Base-by-base conservation (phyloP, 2,797 vertebrate genomes). In the Euthynnus affinis region DNA sequence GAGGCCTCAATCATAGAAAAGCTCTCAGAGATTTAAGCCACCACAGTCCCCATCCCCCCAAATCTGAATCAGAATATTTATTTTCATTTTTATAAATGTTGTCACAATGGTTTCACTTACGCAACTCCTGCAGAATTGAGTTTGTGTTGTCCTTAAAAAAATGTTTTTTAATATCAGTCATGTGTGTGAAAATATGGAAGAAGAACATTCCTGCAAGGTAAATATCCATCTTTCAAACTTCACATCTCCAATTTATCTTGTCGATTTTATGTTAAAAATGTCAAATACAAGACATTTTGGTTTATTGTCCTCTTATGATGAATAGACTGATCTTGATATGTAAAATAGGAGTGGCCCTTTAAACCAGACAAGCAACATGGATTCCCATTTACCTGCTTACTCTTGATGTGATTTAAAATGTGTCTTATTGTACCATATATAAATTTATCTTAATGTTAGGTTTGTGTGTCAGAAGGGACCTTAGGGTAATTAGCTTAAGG, bases 1-100 rank as follows among this genome's bases (percentile, higher is more conserved):
- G 65, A 59, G 32, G 40, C 14, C 20, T 67, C 66, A 68, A 56
- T 48, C 53, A 65, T 20, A 63, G 59, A 9, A 65, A 57, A 48
- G 62, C 37, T 63, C 48, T 53, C 17, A 7, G 2, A 32, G 57
- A 27, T 48, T 44, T 25, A 74, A 37, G 18, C 10, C 20, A n/a
- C 27, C 14, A 3, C 22, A 29, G 27, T 5, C 27, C 27, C 27
- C 27, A 29, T 18, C 22, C 14, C 9, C 12, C n/a, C 15, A 49
- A 25, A 14, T 10, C 32, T 34, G 32, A n/a, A n/a, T n/a, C n/a
- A n/a, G n/a, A n/a, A n/a, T n/a, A n/a, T n/a, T n/a, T n/a, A n/a
- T n/a, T n/a, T n/a, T n/a, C n/a, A n/a, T 37, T 37, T 37, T 37
- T 9, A 37, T 37, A 9, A 37, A 9, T 37, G 34, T 37, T 9